These are phyloP conservation scores for Asteroscopus sphinx DNA, from an alignment of 2,888 invertebrate genomes.

Conservation along the genomic window DNA sequence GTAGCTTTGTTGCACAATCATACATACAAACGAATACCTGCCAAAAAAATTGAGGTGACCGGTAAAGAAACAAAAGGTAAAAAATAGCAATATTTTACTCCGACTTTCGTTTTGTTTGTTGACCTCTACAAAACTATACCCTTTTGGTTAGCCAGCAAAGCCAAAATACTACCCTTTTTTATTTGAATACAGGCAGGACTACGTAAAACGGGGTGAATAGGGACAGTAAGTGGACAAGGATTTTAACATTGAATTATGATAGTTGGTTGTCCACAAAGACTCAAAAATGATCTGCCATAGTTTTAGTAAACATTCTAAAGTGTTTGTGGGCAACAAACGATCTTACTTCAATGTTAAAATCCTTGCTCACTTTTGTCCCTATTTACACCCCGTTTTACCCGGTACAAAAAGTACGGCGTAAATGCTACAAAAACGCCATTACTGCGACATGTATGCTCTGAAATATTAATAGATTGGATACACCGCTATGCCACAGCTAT, in stretches of 20 bases:
- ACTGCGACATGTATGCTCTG: slow-evolving; percentile 52
- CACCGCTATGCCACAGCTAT: slow-evolving; percentile 53
- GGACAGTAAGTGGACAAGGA: too few relatives aligned
- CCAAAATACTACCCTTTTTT: slow-evolving; percentile 12
- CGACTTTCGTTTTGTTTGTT: slow-evolving; percentile 30
- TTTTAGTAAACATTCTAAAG: too few relatives aligned
- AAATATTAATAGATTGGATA: slow-evolving; percentile 65
- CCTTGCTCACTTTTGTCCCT: too few relatives aligned
- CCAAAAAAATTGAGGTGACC: slow-evolving; percentile 26
- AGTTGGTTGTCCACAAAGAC: too few relatives aligned
- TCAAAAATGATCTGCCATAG: too few relatives aligned
- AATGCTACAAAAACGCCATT: slow-evolving; percentile 47
- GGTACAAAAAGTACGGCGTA: slow-evolving; percentile 18
- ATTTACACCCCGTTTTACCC: too few relatives aligned
- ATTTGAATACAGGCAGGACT: slow-evolving; percentile 21
- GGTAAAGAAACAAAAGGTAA: slow-evolving; percentile 33
- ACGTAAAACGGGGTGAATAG: too few relatives aligned
- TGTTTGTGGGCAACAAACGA: too few relatives aligned
- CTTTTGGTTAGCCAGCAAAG: slow-evolving; percentile 8
- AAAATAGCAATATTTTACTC: slow-evolving; percentile 23
- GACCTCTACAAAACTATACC: slow-evolving; percentile 21
- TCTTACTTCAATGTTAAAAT: too few relatives aligned
- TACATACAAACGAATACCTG: slow-evolving; percentile 12
- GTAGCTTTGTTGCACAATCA: slow-evolving; percentile 23
- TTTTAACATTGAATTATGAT: too few relatives aligned